These are phyloP conservation scores for Scolopax bukidnonensis DNA, from an alignment of 2,797 vertebrate species.

Conservation along the genomic window DNA sequence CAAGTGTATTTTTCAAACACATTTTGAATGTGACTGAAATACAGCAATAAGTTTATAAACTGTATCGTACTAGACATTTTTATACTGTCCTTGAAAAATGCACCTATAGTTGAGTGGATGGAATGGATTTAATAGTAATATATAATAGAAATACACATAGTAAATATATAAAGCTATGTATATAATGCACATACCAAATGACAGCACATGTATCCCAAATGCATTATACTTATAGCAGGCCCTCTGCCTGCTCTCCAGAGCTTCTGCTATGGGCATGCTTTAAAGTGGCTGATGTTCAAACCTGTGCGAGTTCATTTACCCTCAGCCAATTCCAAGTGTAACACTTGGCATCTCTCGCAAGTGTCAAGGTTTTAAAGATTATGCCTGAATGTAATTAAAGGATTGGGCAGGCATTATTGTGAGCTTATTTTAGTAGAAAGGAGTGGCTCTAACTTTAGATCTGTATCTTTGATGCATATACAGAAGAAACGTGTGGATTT, in stretches of 20 bases:
- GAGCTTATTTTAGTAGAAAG: neutral
- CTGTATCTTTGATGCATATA: neutral
- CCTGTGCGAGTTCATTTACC: neutral
- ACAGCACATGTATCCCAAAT: neutral
- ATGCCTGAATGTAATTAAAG: neutral
- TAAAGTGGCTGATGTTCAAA: neutral
- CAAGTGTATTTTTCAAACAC: conserved; percentile 27
- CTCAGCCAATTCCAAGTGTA: neutral
- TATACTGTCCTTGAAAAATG: conserved; percentile 68
- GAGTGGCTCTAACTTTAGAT: neutral
- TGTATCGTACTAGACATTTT: conserved; percentile 64
- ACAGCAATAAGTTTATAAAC: conserved; percentile 48
- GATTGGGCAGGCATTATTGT: neutral
- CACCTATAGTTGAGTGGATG: conserved; percentile 8
- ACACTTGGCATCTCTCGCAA: neutral
- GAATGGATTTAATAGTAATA: conserved; percentile 53
- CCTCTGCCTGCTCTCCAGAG: neutral
- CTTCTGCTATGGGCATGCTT: neutral
- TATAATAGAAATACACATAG: conserved; percentile 39
- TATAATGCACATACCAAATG: conserved; percentile 36
- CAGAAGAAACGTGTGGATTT: neutral
- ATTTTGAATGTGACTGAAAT: conserved; percentile 56
- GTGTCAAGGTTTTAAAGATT: neutral
- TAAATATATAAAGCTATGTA: conserved; percentile 46
- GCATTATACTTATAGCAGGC: neutral